These are phyloP conservation scores for Nylanderia fulva DNA, from an alignment of 1,140 invertebrate species.

Conservation along the genomic window DNA sequence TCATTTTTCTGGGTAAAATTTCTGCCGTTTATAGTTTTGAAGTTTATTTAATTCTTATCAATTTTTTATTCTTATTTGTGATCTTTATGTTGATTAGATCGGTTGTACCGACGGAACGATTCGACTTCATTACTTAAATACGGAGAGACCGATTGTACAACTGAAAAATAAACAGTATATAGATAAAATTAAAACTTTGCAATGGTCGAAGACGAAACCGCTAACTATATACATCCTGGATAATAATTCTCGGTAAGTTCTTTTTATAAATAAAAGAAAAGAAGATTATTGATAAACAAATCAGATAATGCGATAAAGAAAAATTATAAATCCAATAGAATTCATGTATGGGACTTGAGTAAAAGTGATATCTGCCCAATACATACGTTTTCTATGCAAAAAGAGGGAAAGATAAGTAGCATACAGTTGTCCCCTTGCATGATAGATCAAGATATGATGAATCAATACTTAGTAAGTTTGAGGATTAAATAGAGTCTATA, in stretches of 20 bases:
- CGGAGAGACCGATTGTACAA: conserved; percentile 86
- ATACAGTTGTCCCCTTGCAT: conserved; percentile 84
- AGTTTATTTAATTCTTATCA: conserved; percentile 13
- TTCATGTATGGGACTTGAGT: conserved; percentile 88
- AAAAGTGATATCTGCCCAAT: conserved; percentile 84
- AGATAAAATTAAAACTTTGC: conserved; percentile 83
- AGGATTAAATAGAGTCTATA: background rate
- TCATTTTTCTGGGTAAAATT: conserved; percentile 86
- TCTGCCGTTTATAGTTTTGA: background rate
- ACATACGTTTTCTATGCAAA: conserved; percentile 76
- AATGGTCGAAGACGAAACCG: conserved; percentile 88
- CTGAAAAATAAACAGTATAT: conserved; percentile 79
- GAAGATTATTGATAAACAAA: background rate
- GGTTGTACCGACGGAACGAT: conserved; percentile 87
- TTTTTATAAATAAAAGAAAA: background rate
- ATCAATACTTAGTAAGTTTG: conserved; percentile 82
- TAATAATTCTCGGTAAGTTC: conserved; percentile 83
- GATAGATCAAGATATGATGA: conserved; percentile 76
- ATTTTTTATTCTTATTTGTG: too few relatives aligned
- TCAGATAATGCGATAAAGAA: background rate
- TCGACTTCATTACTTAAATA: conserved; percentile 83
- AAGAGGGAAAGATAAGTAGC: conserved; percentile 77
- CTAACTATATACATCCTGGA: conserved; percentile 88
- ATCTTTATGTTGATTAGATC: conserved; percentile 77
- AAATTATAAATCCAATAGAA: conserved; percentile 71